A percentile compares a stretch with the other conserved stretches of the same genome.
Conservation (phyloP, 2,888 invertebrate species). For the Odiellus spinosus region DNA sequence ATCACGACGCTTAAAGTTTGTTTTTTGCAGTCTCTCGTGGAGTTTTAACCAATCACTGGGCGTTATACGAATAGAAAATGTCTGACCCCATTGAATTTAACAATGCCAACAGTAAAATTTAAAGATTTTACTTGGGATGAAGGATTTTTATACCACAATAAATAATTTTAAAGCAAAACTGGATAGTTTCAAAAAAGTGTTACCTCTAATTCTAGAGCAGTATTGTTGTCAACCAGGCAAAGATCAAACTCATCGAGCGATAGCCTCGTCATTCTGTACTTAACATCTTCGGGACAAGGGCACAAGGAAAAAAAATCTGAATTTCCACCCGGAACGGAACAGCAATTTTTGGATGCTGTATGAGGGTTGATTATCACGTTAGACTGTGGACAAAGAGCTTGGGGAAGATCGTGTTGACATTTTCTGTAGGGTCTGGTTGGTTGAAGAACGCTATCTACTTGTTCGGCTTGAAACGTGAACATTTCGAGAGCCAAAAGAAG, state of each 20-base stretch:
- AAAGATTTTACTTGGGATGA: too few species aligned
- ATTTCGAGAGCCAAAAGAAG: constrained; percentile 76
- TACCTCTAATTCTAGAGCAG: constrained; percentile 70
- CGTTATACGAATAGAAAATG: too few species aligned
- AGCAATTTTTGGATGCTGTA: too few species aligned
- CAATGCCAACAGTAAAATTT: too few species aligned
- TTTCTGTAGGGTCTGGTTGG: constrained; percentile 50
- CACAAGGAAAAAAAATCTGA: constrained; percentile 31
- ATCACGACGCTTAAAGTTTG: too few species aligned
- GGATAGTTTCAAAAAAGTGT: constrained; percentile 12
- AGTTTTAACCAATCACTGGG: too few species aligned
- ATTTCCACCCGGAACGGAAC: constrained; percentile 29
- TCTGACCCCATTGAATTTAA: too few species aligned
- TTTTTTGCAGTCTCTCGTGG: too few species aligned
- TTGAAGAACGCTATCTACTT: constrained; percentile 75
- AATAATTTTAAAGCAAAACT: constrained; percentile 3
- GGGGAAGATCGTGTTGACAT: constrained; percentile 38
- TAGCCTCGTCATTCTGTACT: constrained; percentile 80
- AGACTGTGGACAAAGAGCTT: constrained; percentile 43
- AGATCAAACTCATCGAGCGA: constrained; percentile 78
- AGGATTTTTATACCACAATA: too few species aligned
- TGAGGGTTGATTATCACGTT: constrained; percentile 2
- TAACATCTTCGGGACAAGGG: constrained; percentile 65
- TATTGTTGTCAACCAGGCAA: constrained; percentile 73
- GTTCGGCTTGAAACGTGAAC: constrained; percentile 62